Conservation (phyloP, 2,888 invertebrate species). For the Dasypolia templi region DNA sequence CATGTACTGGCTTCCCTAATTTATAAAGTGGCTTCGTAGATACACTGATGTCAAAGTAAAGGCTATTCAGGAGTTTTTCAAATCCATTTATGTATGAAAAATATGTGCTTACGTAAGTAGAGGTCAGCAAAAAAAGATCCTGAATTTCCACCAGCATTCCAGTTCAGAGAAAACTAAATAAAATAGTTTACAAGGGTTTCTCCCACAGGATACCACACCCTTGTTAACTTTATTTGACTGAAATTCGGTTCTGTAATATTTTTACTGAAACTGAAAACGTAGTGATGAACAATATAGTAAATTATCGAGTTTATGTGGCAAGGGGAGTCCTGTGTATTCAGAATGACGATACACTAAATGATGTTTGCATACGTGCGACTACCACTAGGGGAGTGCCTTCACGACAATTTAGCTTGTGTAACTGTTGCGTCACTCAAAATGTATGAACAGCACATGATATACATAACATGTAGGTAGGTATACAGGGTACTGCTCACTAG, state of each 20-base stretch:
- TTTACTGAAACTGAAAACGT: constrained; percentile 69
- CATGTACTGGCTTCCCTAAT: constrained; percentile 49
- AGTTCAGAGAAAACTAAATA: constrained; percentile 75
- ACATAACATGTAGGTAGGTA: constrained; percentile 3
- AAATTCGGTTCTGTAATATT: constrained; percentile 69
- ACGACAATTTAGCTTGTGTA: constrained; percentile 37
- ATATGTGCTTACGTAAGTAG: constrained; percentile 21
- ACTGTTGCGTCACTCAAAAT: constrained; percentile 47
- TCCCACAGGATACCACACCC: constrained; percentile 75
- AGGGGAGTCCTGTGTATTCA: constrained; percentile 25
- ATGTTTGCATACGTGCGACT: constrained; percentile 36
- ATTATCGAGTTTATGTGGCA: constrained; percentile 32
- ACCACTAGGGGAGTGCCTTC: constrained; percentile 44
- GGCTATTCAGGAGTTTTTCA: constrained; percentile 21
- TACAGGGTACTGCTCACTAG: constrained; percentile 57
- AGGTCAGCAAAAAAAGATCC: background rate
- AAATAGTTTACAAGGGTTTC: constrained; percentile 80
- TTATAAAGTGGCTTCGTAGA: constrained; percentile 34
- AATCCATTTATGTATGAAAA: constrained; percentile 21
- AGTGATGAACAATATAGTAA: constrained; percentile 63
- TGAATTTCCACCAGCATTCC: constrained; percentile 58
- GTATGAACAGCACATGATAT: constrained; percentile 35
- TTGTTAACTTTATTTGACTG: constrained; percentile 76
- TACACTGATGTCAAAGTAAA: constrained; percentile 21
- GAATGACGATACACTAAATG: constrained; percentile 46